Evolutionary conservation across 2,888 invertebrate species (phyloP).

Genomic region (Mythimna lalbum): DNA sequence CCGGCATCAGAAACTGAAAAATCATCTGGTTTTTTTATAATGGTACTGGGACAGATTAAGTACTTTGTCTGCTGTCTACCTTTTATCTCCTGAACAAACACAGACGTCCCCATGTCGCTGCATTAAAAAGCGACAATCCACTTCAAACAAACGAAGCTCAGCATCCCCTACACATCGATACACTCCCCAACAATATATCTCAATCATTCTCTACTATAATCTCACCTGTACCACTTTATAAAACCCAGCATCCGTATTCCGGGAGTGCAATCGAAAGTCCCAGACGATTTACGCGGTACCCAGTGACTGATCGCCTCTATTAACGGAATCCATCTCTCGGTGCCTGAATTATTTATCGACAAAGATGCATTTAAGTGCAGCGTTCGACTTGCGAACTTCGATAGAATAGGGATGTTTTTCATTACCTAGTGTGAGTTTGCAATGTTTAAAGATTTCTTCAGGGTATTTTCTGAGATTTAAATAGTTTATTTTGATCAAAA

Average conservation of each 20-base stretch:
- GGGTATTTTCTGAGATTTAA: neutral
- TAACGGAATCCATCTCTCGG: conserved; percentile 79
- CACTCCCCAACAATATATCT: conserved; percentile 56
- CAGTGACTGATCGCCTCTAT: conserved; percentile 82
- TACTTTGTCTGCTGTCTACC: no score
- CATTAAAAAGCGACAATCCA: conserved; percentile 13
- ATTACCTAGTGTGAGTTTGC: conserved; percentile 16
- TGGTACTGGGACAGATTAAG: no score
- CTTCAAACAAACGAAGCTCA: conserved; percentile 7
- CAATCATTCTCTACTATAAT: conserved; percentile 62
- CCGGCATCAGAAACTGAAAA: no score
- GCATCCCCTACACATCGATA: conserved; percentile 27
- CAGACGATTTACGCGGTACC: conserved; percentile 85
- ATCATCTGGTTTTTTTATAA: no score
- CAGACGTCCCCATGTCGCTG: neutral
- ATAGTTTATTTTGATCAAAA: no score
- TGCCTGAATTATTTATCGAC: conserved; percentile 83
- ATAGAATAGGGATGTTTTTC: conserved; percentile 56
- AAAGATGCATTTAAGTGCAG: conserved; percentile 80
- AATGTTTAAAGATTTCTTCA: conserved; percentile 3
- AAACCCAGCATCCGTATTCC: conserved; percentile 66
- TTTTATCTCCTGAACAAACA: neutral
- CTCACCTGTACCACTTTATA: conserved; percentile 63
- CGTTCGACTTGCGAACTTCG: conserved; percentile 47
- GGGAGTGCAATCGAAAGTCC: conserved; percentile 80